Conservation (phyloP, 2,888 invertebrate genomes). For the Cantharis nigra region DNA sequence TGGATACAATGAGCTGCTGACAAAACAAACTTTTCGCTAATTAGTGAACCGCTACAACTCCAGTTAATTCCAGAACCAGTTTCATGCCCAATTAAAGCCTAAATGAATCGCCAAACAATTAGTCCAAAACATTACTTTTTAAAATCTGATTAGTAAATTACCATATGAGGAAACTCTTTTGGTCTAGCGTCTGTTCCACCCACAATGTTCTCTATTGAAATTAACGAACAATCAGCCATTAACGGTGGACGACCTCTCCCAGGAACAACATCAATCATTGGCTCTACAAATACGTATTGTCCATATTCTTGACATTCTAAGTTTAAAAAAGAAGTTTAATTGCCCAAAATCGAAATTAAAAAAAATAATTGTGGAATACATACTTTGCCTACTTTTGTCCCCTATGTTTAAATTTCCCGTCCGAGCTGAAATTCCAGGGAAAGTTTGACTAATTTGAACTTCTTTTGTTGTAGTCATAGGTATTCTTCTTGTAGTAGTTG, state of each 20-base stretch:
- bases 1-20: constrained; percentile 67
- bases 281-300: not conserved
- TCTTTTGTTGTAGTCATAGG: too few species aligned
- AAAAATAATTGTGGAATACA: too few species aligned
- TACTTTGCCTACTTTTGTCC: not conserved
- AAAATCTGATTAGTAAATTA: constrained; percentile 11
- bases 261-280: not conserved
- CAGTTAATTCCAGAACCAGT: constrained; percentile 50
- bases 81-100: constrained; percentile 33
- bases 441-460: too few species aligned
- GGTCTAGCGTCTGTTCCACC: not conserved
- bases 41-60: constrained; percentile 55
- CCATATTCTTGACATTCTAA: constrained; percentile 20
- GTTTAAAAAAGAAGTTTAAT: constrained; percentile 9
- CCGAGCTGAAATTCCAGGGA: not conserved
- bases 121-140: not conserved
- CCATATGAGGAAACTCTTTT: constrained; percentile 24
- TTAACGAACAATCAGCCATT: not conserved
- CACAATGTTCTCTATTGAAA: not conserved
- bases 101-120: constrained; percentile 4
- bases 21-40: constrained; percentile 59
- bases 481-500: too few species aligned
- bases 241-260: not conserved
- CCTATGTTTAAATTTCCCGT: not conserved
- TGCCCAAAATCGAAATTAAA: too few species aligned